Evolutionary conservation across 2,888 invertebrate species (phyloP).

Genomic region (Sthenelais limicola): DNA sequence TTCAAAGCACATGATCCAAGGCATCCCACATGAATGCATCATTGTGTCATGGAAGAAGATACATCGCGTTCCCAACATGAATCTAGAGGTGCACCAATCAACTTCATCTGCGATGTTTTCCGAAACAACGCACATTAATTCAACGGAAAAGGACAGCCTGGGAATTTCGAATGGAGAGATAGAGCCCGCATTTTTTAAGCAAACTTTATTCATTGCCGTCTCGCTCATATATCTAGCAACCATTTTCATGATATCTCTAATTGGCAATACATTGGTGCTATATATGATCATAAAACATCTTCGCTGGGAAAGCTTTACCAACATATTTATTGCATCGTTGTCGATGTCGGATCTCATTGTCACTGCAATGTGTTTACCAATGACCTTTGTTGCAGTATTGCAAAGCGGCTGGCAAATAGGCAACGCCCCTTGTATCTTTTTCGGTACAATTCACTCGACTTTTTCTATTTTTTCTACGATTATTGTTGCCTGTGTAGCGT

Average conservation of each 20-base stretch:
- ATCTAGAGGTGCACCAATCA: neutral
- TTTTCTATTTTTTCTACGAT: slow-evolving; percentile 12
- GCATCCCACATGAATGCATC: too few relatives aligned
- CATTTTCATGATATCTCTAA: slow-evolving; percentile 1
- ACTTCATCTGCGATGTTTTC: neutral
- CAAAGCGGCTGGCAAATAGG: neutral
- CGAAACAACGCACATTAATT: too few relatives aligned
- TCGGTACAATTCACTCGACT: neutral
- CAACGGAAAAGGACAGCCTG: too few relatives aligned
- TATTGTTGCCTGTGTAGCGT: slow-evolving; percentile 7
- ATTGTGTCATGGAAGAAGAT: too few relatives aligned
- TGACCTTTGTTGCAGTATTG: neutral
- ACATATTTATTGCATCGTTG: slow-evolving; percentile 13
- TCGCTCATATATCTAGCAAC: slow-evolving; percentile 4
- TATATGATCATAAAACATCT: slow-evolving; percentile 13
- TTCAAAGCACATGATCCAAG: too few relatives aligned
- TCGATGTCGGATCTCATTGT: slow-evolving; percentile 7
- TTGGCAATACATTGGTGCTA: slow-evolving; percentile 26
- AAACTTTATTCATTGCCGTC: neutral
- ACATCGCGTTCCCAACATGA: neutral
- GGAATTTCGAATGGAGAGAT: too few relatives aligned
- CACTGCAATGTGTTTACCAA: neutral
- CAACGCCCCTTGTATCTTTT: slow-evolving; percentile 8
- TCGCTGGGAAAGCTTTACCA: neutral
- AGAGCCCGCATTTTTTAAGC: too few relatives aligned